phyloP scores from a whole-genome alignment of 1,140 invertebrate genomes.

The Eulimnadia texana region DNA sequence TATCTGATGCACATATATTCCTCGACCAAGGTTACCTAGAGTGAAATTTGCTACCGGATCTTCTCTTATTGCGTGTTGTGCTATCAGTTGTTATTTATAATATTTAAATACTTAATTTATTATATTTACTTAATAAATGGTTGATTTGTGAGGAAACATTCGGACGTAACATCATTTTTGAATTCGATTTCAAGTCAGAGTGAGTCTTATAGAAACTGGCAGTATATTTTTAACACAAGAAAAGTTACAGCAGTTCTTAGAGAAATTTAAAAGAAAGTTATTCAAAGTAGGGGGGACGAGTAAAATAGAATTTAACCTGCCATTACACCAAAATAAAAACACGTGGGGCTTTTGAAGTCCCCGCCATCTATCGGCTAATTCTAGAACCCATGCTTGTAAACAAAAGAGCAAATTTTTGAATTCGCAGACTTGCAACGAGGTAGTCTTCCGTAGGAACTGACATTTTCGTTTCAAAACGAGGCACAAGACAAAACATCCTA shows the following conservation, averaged over 20 bases:
- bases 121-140: no score
- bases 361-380: background rate
- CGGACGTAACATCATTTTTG: no score
- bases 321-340: background rate
- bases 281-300: no score
- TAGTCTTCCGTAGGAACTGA: background rate
- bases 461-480: background rate
- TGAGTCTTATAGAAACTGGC: background rate
- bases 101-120: no score
- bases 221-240: background rate
- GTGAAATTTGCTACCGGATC: background rate
- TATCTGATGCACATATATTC: background rate
- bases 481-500: background rate
- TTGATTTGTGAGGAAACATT: no score
- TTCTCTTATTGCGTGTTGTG: background rate
- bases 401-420: background rate
- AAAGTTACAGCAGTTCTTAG: background rate
- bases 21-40: background rate
- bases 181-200: no score
- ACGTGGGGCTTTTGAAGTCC: background rate
- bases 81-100: background rate
- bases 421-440: background rate
- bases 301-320: no score
- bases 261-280: background rate
- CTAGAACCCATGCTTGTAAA: background rate